Evolutionary conservation across 2,888 invertebrate genomes (phyloP), one percentile per base, ranked within the genome.

Genomic region (Phlogophora meticulosa): DNA sequence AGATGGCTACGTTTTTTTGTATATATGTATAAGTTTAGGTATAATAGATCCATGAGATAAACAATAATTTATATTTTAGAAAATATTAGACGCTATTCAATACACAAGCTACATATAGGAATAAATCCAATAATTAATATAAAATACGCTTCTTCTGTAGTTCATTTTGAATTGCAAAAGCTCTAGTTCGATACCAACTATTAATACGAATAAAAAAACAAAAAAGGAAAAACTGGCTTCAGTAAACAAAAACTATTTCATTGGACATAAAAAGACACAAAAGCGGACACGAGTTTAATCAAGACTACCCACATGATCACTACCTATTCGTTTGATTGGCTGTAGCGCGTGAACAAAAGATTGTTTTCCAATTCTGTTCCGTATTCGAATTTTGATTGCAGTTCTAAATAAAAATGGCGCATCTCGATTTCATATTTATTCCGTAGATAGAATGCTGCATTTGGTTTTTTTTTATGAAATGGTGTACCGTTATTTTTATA

Each of bases 361-460:
- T 51, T 74, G 40, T 45, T 55, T 64, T 64, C 24, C 43, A 48
- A 65, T 66, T 58, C n/a, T 34, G 48, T 66, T 72, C 72, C 42
- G 48, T 53, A 49, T 62, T 68, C 57, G n/a, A 73, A 73, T 57
- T 75, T 68, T 69, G 40, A 75, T 62, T 49, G 61, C 10, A 57
- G 45, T 72, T 72, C 36, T 20, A 60, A 51, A 59, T 60, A 51
- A 59, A 66, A 66, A 51, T 28, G n/a, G 53, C 17, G 34, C 13
- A 13, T 20, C 13, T 4, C 11, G 5, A 34, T 40, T 34, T 34
- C 11, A 22, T 40, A 15, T 40, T 51, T 40, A 20, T n/a, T 59
- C 38, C 34, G 13, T 36, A 5, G 3, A n/a, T 28, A 28, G 5
- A 56, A 36, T 15, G 13, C 15, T 40, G 22, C 24, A 24, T 5